Base-by-base conservation (phyloP, 2,888 invertebrate genomes). In the Neocrepidodera transversa region DNA sequence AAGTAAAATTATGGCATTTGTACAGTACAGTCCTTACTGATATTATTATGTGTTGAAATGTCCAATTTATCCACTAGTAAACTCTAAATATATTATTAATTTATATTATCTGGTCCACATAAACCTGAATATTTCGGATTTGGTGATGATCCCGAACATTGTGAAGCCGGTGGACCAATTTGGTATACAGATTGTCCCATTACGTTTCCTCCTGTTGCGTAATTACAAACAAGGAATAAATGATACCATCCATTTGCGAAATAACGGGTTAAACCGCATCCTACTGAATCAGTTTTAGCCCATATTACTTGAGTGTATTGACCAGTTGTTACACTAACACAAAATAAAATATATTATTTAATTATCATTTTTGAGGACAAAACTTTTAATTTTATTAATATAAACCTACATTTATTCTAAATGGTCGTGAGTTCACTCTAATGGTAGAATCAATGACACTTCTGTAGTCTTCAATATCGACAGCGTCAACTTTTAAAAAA, bases 251-350 rank as follows among this genome's bases (percentile, higher is more conserved):
- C 17, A 16, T 18, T 11, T 6, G n/a, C 18, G 10, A 13, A 11
- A 17, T 18, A 32, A 4, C 10, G 17, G 7, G 48, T 48, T 11
- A 48, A 11, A 17, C 17, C 30, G 7, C 48, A 48, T 18, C 48
- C 48, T 48, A 48, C 16, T 32, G 17, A 1, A 13, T 69, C 59
- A 1, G 74, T 71, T 13, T 74, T 69, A 2, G 76, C 73, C 78
- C 78, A 78, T n/a, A 77, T 45, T 70, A 78, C 68, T 60, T 78
- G 76, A 0, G 78, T 78, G 57, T 78, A 78, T 58, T 78, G 78
- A 1, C 77, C 78, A 3, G 76, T 72, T 56, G 70, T 70, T 3
- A 75, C 71, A 54, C 68, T 7, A 72, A 68, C 60, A 65, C 70
- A 54, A 74, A 57, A 10, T 16, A 45, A 45, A 4, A 45, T 6